Evolutionary conservation across 1,140 invertebrate species (phyloP).

Genomic region (Drosophila albomicans): DNA sequence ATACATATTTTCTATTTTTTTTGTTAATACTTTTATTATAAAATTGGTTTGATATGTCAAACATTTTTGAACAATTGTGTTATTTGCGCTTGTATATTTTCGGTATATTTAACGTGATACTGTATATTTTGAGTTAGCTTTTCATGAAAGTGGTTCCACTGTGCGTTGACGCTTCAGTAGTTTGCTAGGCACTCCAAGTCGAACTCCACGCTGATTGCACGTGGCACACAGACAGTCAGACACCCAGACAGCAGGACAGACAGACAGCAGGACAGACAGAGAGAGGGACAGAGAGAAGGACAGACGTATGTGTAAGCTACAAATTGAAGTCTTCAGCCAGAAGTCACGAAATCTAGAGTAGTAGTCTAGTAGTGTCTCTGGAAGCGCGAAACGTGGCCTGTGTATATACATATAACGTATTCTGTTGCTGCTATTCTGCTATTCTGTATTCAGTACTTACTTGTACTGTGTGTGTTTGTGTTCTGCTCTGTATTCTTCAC

Average conservation of each 20-base stretch:
- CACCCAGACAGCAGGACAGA: constrained; percentile 4
- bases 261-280: constrained; percentile 25
- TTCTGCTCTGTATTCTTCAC: constrained; percentile 12
- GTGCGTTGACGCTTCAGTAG: constrained; percentile 35
- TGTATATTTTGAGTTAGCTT: too few relatives aligned
- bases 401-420: constrained; percentile 20
- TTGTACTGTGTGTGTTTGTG: not conserved
- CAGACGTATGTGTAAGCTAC: constrained; percentile 37
- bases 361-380: constrained; percentile 69
- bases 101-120: too few relatives aligned
- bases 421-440: not conserved
- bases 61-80: too few relatives aligned
- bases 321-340: constrained; percentile 79
- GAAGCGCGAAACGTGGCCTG: constrained; percentile 61
- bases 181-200: constrained; percentile 57
- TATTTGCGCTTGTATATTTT: too few relatives aligned
- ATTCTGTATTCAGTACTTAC: constrained; percentile 4
- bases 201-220: constrained; percentile 75
- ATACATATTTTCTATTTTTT: too few relatives aligned
- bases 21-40: too few relatives aligned
- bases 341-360: constrained; percentile 83
- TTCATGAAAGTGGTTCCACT: not conserved
- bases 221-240: constrained; percentile 51
- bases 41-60: too few relatives aligned
- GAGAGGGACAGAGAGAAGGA: not conserved